Evolutionary conservation across 1,140 invertebrate genomes (phyloP).

Genomic region (Acyrthosiphon pisum): DNA sequence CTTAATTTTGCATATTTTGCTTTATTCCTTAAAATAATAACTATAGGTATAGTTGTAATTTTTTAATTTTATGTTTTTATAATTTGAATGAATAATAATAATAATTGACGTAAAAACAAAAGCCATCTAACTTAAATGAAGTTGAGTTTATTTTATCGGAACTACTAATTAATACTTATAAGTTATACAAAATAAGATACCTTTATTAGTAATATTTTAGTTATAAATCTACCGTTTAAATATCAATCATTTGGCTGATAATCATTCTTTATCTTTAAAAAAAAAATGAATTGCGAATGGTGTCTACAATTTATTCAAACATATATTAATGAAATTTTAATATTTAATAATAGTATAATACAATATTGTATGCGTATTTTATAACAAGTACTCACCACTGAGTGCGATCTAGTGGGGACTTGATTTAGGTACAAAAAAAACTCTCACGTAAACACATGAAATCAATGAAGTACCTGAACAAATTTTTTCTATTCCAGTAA

Average conservation of each 20-base stretch:
- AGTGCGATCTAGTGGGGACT: background rate
- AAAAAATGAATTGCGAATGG: background rate
- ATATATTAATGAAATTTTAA: background rate
- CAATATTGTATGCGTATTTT: background rate
- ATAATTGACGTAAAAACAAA: background rate
- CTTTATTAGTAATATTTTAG: background rate
- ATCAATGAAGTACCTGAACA: slow-evolving; percentile 29
- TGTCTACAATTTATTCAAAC: background rate
- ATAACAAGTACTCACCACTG: background rate
- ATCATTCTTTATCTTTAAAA: background rate
- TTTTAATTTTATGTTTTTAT: too few species aligned
- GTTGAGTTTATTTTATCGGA: background rate
- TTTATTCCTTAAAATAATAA: background rate
- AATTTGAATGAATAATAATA: too few species aligned
- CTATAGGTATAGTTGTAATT: too few species aligned
- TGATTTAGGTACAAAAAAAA: background rate
- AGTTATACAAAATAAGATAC: background rate
- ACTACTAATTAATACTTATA: background rate
- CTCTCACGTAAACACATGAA: background rate
- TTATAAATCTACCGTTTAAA: background rate
- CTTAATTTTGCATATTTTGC: background rate
- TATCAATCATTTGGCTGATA: background rate
- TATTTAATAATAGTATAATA: background rate
- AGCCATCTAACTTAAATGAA: background rate
- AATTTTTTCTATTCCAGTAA: background rate